Base-by-base conservation (phyloP, 2,797 vertebrate genomes). In the Threskiornis aethiopicus region DNA sequence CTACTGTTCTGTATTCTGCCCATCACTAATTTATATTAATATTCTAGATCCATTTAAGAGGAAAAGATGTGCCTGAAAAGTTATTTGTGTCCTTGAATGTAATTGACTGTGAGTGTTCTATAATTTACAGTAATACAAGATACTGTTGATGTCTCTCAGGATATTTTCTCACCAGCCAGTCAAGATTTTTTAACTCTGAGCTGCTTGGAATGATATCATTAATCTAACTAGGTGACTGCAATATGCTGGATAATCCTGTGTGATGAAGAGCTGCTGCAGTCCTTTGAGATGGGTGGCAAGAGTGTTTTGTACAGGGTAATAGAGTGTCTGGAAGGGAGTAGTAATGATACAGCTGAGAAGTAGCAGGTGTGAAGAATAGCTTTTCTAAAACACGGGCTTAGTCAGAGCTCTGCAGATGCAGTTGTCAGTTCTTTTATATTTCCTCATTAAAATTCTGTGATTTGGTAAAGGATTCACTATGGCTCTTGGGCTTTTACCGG, bases 61-160 rank as follows among this genome's bases (percentile, higher is more conserved):
- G n/a, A 87, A 65, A 85, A 95, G 8, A 81, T 57, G 24, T 51
- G 52, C 37, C 64, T 91, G 35, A 70, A 16, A 79, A 79, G 58
- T 94, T 91, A 39, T 73, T 87, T 93, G 42, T 88, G 73, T 86
- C 61, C 58, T 92, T 95, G 77, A 87, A 52, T 67, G 37, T 95
- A 93, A 93, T 73, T 93, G 83, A 70, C 73, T 91, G n/a, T 85
- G 89, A 71, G n/a, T 70, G n/a, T 96, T 94, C 52, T n/a, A 18
- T 94, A 83, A 95, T 87, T 95, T 92, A 83, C 59, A 64, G 62
- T 77, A 89, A 95, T 84, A 26, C 59, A 82, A 87, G 83, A 70
- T 62, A 52, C 31, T 69, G 64, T 89, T 64, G 44, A 39, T 91
- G 57, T 65, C 79, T 95, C 83, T 95, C 28, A 90, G 73, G 91